phyloP scores from a whole-genome alignment of 2,888 invertebrate species.

The Spisula solida region DNA sequence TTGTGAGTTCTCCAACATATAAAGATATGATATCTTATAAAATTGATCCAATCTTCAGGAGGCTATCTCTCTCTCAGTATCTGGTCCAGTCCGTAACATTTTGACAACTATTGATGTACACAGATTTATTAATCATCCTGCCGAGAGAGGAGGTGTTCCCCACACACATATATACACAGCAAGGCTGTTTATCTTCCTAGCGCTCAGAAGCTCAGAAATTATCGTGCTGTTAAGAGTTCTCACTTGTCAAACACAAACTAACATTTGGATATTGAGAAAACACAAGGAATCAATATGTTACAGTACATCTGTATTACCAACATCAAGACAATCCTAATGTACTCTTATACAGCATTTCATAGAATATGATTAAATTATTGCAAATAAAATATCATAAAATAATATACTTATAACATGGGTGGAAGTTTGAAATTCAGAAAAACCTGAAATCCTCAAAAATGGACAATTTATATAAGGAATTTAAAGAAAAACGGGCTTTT shows the following conservation, averaged over 20 bases:
- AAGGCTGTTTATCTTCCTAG: background rate
- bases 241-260: conserved; percentile 35
- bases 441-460: no score
- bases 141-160: background rate
- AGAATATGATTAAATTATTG: no score
- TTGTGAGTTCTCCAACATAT: conserved; percentile 1
- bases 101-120: conserved; percentile 54
- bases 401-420: no score
- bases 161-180: background rate
- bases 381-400: no score
- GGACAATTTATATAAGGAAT: no score
- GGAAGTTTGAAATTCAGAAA: no score
- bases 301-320: background rate
- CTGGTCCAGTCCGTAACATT: conserved; percentile 29
- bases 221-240: conserved; percentile 17
- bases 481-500: no score
- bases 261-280: conserved; percentile 29
- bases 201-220: background rate
- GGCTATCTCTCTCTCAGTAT: background rate
- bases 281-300: conserved; percentile 38
- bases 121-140: conserved; percentile 31
- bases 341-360: background rate
- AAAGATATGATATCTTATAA: conserved; percentile 31
- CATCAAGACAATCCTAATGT: background rate
- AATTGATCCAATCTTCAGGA: conserved; percentile 31